Base-by-base conservation (phyloP, 2,888 invertebrate genomes). In the Drosophila lutescens region DNA sequence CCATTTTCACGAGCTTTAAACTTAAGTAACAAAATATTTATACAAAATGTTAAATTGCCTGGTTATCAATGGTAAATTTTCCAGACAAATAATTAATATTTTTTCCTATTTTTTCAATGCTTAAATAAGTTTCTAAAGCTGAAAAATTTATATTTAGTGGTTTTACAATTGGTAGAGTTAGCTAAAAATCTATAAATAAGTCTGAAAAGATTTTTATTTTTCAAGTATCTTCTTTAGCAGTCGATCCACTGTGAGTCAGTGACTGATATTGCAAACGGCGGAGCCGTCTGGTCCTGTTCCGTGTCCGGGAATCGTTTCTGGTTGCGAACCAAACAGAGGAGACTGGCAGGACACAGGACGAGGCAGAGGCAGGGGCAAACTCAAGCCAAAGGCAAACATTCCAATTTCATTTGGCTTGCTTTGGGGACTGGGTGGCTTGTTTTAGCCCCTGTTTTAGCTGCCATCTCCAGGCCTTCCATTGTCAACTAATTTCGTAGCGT, bases 371-470 rank as follows among this genome's bases (percentile, higher is more conserved):
- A 17, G 26, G 26, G 54, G 9, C 17, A 46, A 57, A 17, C 51
- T 23, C 50, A 30, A 34, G 59, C 67, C 51, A 74, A 61, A 34
- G 59, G 44, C 62, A 72, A 73, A 77, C 63, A 73, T 78, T 73
- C 63, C 74, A 74, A 72, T 80, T 77, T 78, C 65, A 86, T 59
- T 75, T 70, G 53, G 55, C 54, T 69, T 50, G 61, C 76, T 69
- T 69, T 30, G 76, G 77, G 79, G 75, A 70, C 76, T 49, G 10
- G 30, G 2, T 47, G 30, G 49, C 23, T 44, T 46, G 40, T 59
- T 58, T 23, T 15, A 41, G 60, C 46, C 51, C 41, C 43, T 36
- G 65, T 36, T 44, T 53, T 34, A 63, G 30, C 73, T 51, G 70
- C 47, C 63, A 56, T 40, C 63, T 41, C 13, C 56, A 40, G 26